phyloP scores from a whole-genome alignment of 2,113 vertebrate species.

The Ammodytes dubius region DNA sequence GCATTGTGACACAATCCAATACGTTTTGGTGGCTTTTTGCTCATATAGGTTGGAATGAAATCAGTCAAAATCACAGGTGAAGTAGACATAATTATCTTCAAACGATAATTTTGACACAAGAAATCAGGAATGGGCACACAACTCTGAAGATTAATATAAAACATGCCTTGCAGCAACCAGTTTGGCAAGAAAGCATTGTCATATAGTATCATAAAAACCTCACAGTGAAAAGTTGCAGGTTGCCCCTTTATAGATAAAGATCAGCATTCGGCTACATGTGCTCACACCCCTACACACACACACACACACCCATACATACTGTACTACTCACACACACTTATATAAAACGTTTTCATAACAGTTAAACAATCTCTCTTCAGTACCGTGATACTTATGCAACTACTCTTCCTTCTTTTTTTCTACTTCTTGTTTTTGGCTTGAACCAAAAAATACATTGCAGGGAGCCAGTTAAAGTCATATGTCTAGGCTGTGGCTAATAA shows the following conservation, averaged over 20 bases:
- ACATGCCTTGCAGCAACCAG: conserved; percentile 77
- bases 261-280: conserved; percentile 73
- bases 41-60: conserved; percentile 71
- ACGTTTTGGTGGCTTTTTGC: conserved; percentile 28
- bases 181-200: conserved; percentile 83
- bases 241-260: conserved; percentile 77
- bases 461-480: conserved; percentile 46
- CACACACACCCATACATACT: conserved; percentile 30
- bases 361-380: conserved; percentile 65
- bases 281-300: conserved; percentile 41
- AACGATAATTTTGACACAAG: conserved; percentile 56
- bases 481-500: conserved; percentile 46
- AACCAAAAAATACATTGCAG: conserved; percentile 63
- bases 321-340: conserved; percentile 29
- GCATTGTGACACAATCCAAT: conserved; percentile 48
- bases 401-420: conserved; percentile 60
- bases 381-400: conserved; percentile 59
- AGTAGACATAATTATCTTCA: conserved; percentile 52
- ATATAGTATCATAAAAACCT: conserved; percentile 81
- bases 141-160: conserved; percentile 74
- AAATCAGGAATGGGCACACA: conserved; percentile 74
- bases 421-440: conserved; percentile 62
- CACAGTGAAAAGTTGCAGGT: conserved; percentile 84
- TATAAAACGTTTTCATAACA: conserved; percentile 65
- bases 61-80: conserved; percentile 68